Evolutionary conservation across 2,113 vertebrate genomes (phyloP).

Genomic region (Hippocampus barbouri): DNA sequence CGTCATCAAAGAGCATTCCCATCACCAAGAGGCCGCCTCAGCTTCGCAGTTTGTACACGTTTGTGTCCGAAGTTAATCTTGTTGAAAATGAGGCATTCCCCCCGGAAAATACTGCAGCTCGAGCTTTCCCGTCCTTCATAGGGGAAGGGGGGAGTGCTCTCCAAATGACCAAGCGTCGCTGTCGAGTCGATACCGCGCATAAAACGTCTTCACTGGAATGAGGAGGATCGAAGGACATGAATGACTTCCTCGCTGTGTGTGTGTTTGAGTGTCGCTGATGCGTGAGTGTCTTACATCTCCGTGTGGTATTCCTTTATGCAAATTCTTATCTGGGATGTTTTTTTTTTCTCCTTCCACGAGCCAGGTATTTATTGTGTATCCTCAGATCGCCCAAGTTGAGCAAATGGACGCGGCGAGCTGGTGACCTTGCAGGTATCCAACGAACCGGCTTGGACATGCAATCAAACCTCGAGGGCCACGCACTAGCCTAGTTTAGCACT

Average conservation of each 20-base stretch:
- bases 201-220: conserved; percentile 50
- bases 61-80: not conserved
- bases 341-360: conserved; percentile 26
- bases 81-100: too few species aligned
- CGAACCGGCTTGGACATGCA: not conserved
- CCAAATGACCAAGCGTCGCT: conserved; percentile 44
- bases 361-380: conserved; percentile 34
- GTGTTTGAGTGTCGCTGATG: conserved; percentile 39
- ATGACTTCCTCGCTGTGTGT: conserved; percentile 9
- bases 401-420: not conserved
- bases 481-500: too few species aligned
- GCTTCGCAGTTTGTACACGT: not conserved
- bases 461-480: too few species aligned
- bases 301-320: conserved; percentile 59
- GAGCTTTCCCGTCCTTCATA: too few species aligned
- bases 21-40: not conserved
- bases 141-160: too few species aligned
- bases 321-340: conserved; percentile 22
- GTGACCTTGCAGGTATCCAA: conserved; percentile 38
- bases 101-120: not conserved
- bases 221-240: conserved; percentile 24
- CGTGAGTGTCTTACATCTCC: conserved; percentile 30
- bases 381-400: not conserved
- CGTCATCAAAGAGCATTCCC: conserved; percentile 22
- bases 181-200: conserved; percentile 16